Evolutionary conservation across 2,888 invertebrate species (phyloP).

Genomic region (Exocentrus adspersus): DNA sequence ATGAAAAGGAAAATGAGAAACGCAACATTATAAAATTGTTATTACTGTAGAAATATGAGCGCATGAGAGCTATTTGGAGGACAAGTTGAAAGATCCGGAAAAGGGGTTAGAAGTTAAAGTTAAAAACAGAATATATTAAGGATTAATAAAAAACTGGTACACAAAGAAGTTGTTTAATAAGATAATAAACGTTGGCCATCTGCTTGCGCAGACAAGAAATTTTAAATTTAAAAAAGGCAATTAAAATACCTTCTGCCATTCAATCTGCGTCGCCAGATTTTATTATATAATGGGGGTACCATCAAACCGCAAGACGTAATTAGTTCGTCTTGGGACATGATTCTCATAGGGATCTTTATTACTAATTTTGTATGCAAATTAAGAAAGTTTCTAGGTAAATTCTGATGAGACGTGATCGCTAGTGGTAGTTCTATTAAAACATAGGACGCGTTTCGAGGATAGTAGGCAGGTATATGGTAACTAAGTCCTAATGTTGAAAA

Average conservation of each 20-base stretch:
- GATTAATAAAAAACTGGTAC: neutral
- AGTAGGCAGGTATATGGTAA: too few species aligned
- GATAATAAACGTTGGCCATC: neutral
- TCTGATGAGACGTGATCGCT: neutral
- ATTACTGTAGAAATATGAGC: too few species aligned
- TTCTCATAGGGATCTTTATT: conserved; percentile 15
- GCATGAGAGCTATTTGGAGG: too few species aligned
- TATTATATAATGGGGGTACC: conserved; percentile 10
- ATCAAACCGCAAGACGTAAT: conserved; percentile 11
- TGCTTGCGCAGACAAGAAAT: neutral
- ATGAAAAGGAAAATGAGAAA: too few species aligned
- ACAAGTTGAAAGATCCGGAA: too few species aligned
- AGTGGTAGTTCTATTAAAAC: conserved; percentile 12
- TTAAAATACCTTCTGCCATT: conserved; percentile 6
- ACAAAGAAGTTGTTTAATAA: neutral
- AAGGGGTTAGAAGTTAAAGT: too few species aligned
- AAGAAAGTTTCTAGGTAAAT: conserved; percentile 22
- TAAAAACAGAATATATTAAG: neutral
- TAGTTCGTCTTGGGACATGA: conserved; percentile 7
- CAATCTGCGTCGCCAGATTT: conserved; percentile 7
- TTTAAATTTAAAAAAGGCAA: conserved; percentile 7
- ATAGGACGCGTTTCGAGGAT: neutral
- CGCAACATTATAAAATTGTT: too few species aligned
- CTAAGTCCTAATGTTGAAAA: too few species aligned
- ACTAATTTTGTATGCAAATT: conserved; percentile 26